Percentiles rank a stretch among this genome's conserved stretches.
These are phyloP conservation scores for Xanthia togata DNA, from an alignment of 2,888 invertebrate genomes.

Conservation along the genomic window DNA sequence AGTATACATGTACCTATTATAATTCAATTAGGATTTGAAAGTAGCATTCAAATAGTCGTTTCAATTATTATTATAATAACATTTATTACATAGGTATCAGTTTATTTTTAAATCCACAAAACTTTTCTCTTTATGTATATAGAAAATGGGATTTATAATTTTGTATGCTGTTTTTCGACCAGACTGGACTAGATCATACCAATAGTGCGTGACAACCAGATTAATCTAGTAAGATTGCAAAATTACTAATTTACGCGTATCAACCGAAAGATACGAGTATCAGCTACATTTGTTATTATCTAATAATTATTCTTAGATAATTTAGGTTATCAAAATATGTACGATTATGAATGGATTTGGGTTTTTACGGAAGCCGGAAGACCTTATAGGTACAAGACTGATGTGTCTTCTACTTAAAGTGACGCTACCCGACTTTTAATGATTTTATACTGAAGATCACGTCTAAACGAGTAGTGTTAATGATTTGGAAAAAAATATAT, in stretches of 20 bases:
- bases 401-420: too few species aligned
- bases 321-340: constrained; percentile 3
- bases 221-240: constrained; percentile 8
- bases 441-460: too few species aligned
- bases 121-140: neutral
- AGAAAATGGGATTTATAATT: neutral
- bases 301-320: constrained; percentile 14
- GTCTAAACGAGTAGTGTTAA: too few species aligned
- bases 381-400: neutral
- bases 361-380: constrained; percentile 29
- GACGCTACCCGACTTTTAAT: too few species aligned
- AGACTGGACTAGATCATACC: neutral
- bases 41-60: too few species aligned
- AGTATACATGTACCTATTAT: too few species aligned
- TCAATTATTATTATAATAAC: too few species aligned
- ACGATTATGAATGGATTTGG: constrained; percentile 12
- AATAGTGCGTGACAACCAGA: neutral
- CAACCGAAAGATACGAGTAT: neutral
- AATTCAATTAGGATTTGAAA: too few species aligned
- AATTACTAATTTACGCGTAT: neutral
- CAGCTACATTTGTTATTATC: neutral
- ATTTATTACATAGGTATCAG: too few species aligned
- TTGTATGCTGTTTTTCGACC: neutral
- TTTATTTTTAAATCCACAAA: neutral
- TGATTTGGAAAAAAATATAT: too few species aligned